Base-by-base conservation (phyloP, 2,888 invertebrate genomes). In the Gari tellinella region DNA sequence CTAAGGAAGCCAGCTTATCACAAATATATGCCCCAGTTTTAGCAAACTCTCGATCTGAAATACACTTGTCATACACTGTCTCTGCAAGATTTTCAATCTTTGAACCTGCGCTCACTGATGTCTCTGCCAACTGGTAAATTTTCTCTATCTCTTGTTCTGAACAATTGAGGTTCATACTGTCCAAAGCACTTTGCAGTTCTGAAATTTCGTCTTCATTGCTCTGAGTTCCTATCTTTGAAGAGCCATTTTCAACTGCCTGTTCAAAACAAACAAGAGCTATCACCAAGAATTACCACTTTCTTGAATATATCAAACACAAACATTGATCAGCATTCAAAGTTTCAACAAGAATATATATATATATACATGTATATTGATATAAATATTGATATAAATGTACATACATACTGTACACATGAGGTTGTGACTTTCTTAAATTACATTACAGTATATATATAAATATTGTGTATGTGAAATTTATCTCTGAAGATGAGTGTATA, bases 1-100 rank as follows among this genome's bases (percentile, higher is more conserved):
- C 87, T 7, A 88, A 67, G 25, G 75, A 72, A 3, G 84, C 67
- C 46, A 88, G 70, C 55, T 82, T 73, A 57, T 86, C 85, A 80
- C 86, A 85, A n/a, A 88, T 80, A 40, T 74, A 74, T 1, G 88
- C 85, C 4, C 84, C 87, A 21, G 76, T 74, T 72, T 88, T 87
- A 7, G 85, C 86, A 67, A 85, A 82, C 17, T 85, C 83, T 10
- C 82, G 51, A 60, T 87, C 84, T 10, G 72, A 74, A 14, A 85
- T 60, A 72, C 86, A 84, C 52, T 80, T 81, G 12, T 74, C 46
- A 70, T 87, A 87, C 19, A 87, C 51, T 8, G 76, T 49, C 19
- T 79, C 72, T 0, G 84, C 73, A 10, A 84, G 40, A 31, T 66
- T 61, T 51, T 83, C 80, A 15, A 83, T 53, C 45, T 82, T 74